Percentiles rank a stretch among this genome's conserved stretches.
Conservation (phyloP, 2,888 invertebrate species). For the Gryllus longicercus region DNA sequence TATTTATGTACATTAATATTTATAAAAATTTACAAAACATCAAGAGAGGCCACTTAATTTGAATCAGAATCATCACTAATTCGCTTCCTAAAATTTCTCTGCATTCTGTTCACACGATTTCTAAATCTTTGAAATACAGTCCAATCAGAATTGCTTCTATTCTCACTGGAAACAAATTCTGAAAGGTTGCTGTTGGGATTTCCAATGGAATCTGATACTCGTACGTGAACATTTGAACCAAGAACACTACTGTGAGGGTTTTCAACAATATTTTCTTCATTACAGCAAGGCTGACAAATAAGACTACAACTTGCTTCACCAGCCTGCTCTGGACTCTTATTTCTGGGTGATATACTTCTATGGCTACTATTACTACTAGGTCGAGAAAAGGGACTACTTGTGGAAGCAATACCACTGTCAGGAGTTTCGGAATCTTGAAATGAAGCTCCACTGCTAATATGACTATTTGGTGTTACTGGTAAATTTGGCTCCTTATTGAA, state of each 20-base stretch:
- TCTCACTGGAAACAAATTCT: background rate
- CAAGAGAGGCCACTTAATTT: conserved; percentile 46
- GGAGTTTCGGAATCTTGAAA: conserved; percentile 27
- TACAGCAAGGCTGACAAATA: background rate
- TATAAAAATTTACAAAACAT: background rate
- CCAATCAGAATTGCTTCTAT: conserved; percentile 46
- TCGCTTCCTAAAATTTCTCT: conserved; percentile 61
- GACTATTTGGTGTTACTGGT: background rate
- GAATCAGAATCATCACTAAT: conserved; percentile 60
- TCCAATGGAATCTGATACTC: background rate
- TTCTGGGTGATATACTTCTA: conserved; percentile 4
- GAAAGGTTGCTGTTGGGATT: background rate
- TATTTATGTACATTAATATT: background rate
- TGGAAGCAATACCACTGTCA: conserved; percentile 30
- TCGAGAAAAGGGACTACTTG: conserved; percentile 10
- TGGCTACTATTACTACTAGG: conserved; percentile 26
- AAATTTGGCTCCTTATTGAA: background rate
- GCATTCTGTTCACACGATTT: conserved; percentile 59
- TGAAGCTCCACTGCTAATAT: background rate
- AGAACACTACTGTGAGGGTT: background rate
- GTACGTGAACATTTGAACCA: background rate
- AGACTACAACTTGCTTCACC: background rate
- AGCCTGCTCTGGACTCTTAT: background rate
- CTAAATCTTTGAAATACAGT: conserved; percentile 52
- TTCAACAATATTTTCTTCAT: background rate